Evolutionary conservation across 1,140 invertebrate species (phyloP), one percentile per base, ranked within the genome.

Genomic region (Atta texana): DNA sequence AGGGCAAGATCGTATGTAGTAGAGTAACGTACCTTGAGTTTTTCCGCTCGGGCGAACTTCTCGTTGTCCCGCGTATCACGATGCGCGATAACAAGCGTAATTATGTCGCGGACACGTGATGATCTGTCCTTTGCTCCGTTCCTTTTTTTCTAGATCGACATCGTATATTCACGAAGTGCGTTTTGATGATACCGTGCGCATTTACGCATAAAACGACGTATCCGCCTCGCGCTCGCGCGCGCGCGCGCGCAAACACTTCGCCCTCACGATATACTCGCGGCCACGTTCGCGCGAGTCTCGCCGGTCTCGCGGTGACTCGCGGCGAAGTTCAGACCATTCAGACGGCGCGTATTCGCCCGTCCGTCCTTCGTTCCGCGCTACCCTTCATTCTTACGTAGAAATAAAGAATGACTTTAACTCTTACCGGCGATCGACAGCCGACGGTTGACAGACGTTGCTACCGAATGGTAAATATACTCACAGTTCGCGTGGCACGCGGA

Each of bases 401-500:
- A 10, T 34, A 16, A 24, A 18, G 21, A 39, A 28, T 0, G 14
- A 2, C 39, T 44, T 44, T 55, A 55, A 2, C 18, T 18, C 51
- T 57, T 68, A 81, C 18, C 53, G n/a, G 18, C 21, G 31, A 39
- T 34, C 3, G 34, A 44, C 49, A 4, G n/a, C 28, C 28, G 16
- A 71, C 7, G 28, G 16, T 64, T 21, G 21, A 72, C 39, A 21
- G 34, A 64, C 74, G 39, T 10, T 44, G 39, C 39, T 16, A n/a
- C 12, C 21, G 66, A 69, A 49, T 14, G 34, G 12, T 12, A 24
- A 18, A 78, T 44, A 44, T 72, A 14, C 28, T 39, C 72, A 34
- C 72, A 39, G 57, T 90, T 63, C 16, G 69, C 61, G 89, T 76
- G 75, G 71, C 90, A 87, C 87, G 89, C 90, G 90, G 84, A 68